A percentile compares a stretch with the other conserved stretches of the same genome.
phyloP scores from a whole-genome alignment of 2,888 invertebrate species.

The Lordiphosa andalusiaca region DNA sequence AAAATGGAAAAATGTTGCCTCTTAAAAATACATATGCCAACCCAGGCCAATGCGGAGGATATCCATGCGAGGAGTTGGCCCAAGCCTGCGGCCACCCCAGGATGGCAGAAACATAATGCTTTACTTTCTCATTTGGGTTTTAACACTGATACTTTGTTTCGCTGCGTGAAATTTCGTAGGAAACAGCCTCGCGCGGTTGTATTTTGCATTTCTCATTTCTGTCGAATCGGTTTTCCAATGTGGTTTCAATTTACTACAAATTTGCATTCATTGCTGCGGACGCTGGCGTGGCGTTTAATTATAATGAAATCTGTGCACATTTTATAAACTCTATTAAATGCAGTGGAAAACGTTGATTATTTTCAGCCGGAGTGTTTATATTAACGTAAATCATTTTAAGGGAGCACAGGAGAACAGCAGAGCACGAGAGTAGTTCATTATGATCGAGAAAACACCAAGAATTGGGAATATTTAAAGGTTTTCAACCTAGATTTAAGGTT shows the following conservation, averaged over 20 bases:
- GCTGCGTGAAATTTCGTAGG: background rate
- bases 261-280: conserved; percentile 8
- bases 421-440: no score
- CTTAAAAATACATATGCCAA: conserved; percentile 26
- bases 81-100: background rate
- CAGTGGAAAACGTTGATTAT: background rate
- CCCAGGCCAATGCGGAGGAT: conserved; percentile 12
- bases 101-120: conserved; percentile 24
- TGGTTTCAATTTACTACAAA: conserved; percentile 3
- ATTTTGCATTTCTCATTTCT: conserved; percentile 7
- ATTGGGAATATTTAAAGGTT: no score
- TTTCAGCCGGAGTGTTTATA: background rate
- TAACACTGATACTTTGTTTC: background rate
- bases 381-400: background rate
- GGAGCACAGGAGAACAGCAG: no score
- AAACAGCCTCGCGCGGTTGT: background rate
- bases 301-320: conserved; percentile 8
- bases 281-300: conserved; percentile 18
- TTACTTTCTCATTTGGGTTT: conserved; percentile 9
- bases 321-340: background rate
- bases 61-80: conserved; percentile 1
- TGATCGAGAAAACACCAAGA: no score
- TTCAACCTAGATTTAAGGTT: no score
- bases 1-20: conserved; percentile 1
- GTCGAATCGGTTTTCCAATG: background rate